Conservation (phyloP, 2,797 vertebrate species). For the Allobates femoralis region DNA sequence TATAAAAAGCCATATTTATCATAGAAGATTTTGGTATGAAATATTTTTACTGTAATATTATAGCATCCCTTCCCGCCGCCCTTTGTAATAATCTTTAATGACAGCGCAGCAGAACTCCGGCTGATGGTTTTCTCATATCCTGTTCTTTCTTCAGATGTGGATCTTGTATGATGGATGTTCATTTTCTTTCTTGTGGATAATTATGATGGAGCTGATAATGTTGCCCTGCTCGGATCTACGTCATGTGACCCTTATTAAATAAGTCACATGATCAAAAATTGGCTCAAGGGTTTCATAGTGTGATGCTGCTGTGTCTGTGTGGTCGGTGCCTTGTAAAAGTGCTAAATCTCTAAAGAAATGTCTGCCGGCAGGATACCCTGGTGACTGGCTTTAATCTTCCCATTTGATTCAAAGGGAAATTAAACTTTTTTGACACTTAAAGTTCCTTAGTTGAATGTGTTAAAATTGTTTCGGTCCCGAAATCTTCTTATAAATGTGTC, state of each 20-base stretch:
- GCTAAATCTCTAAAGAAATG: too few relatives aligned
- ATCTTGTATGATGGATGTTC: background rate
- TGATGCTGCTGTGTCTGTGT: background rate
- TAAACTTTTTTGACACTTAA: background rate
- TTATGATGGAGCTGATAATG: background rate
- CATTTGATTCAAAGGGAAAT: background rate
- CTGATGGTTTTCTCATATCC: background rate
- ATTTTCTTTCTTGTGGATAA: background rate
- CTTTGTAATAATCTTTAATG: conserved; percentile 1
- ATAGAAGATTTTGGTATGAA: too few relatives aligned
- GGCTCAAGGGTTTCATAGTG: background rate
- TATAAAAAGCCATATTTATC: too few relatives aligned
- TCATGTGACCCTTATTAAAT: background rate
- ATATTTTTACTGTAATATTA: background rate
- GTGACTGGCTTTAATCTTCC: background rate
- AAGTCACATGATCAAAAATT: background rate
- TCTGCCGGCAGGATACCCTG: too few relatives aligned
- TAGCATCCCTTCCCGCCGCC: background rate
- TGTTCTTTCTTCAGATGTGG: background rate
- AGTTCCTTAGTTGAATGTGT: too few relatives aligned
- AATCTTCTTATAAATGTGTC: too few relatives aligned
- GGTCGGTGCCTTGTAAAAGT: background rate
- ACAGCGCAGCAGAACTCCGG: background rate
- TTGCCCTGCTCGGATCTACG: background rate
- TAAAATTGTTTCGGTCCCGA: too few relatives aligned